Conservation (phyloP, 2,113 vertebrate genomes). For the Phalacrocorax brasilianus region DNA sequence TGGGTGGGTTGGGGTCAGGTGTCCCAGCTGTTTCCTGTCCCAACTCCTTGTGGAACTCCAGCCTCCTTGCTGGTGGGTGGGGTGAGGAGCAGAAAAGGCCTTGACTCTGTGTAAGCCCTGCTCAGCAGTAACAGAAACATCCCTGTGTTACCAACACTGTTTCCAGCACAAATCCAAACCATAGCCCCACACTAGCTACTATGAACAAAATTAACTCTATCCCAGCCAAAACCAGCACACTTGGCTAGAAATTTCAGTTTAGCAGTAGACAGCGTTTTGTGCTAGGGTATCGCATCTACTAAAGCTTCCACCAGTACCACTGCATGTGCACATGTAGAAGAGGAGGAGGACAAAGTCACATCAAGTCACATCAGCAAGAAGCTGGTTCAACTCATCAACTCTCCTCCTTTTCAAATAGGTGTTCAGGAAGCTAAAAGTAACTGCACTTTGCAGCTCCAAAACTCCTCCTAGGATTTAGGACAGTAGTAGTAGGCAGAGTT, state of each 20-base stretch:
- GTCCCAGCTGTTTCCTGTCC: no score
- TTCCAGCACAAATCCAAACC: no score
- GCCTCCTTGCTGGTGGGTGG: no score
- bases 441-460: not conserved
- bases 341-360: not conserved
- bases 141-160: no score
- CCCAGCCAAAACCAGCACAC: not conserved
- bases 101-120: no score
- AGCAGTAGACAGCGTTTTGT: not conserved
- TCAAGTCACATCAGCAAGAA: not conserved
- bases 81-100: no score
- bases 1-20: no score
- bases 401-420: not conserved
- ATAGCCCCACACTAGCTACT: no score
- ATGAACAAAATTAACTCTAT: no score
- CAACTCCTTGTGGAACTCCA: no score
- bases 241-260: not conserved
- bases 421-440: not conserved
- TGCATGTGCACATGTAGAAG: rapidly evolving
- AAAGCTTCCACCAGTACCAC: not conserved
- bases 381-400: not conserved
- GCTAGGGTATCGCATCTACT: not conserved
- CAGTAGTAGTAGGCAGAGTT: not conserved
- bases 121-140: no score
- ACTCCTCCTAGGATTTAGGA: not conserved